A percentile compares a stretch with the other conserved stretches of the same genome.
Conservation (phyloP, 1,140 invertebrate species). For the Heterodera carotae region DNA sequence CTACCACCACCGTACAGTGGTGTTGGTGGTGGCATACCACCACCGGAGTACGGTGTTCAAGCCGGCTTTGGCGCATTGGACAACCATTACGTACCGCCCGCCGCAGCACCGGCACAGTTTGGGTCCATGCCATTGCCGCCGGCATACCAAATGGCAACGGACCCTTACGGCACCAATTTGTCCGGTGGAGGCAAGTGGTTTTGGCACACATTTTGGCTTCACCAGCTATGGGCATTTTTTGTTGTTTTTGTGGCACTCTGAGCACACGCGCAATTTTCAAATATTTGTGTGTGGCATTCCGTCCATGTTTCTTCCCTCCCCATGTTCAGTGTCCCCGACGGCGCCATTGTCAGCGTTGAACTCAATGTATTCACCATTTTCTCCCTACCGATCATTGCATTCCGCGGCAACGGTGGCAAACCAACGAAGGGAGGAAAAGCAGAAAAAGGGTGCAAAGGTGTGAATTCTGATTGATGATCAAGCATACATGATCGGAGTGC, state of each 20-base stretch:
- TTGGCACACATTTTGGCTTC: no score
- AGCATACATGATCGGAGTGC: no score
- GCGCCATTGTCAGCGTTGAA: not conserved
- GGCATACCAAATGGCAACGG: not conserved
- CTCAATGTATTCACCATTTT: not conserved
- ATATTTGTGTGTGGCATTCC: not conserved
- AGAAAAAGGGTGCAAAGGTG: conserved; percentile 2
- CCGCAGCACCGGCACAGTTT: not conserved
- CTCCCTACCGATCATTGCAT: not conserved
- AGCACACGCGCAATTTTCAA: not conserved
- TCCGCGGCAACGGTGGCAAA: not conserved
- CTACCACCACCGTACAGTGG: not conserved
- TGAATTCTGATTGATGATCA: not conserved
- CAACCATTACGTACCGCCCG: not conserved
- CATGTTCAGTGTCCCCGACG: not conserved
- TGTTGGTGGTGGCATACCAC: not conserved
- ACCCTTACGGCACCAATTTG: not conserved
- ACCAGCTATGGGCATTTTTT: not conserved
- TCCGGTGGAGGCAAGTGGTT: not conserved
- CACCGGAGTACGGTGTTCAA: not conserved
- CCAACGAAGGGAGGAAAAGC: not conserved
- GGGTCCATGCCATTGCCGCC: not conserved
- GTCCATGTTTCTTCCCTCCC: not conserved
- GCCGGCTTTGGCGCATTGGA: no score
- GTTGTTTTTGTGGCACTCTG: not conserved